Percentiles rank a stretch among this genome's conserved stretches.
phyloP scores from a whole-genome alignment of 37 sponge, comb jelly and placozoan species.

The Geodia barretti region DNA sequence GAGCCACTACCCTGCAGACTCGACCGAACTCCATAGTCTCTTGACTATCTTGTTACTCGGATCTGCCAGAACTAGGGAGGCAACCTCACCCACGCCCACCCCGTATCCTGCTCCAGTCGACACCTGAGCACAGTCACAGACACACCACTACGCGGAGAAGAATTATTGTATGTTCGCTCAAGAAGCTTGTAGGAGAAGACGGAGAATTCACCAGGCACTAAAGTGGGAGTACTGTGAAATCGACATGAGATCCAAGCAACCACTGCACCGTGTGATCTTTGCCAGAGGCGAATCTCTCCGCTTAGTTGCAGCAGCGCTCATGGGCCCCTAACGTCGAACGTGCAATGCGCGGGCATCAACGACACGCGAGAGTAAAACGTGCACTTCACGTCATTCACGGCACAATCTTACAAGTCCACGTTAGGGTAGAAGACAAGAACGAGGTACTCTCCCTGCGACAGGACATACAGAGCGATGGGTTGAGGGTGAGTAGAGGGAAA shows the following conservation, averaged over 20 bases:
- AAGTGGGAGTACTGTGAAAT: constrained; percentile 75
- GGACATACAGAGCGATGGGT: constrained; percentile 3
- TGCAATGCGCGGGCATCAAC: constrained; percentile 47
- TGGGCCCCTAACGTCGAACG: constrained; percentile 90
- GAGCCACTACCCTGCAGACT: constrained; percentile 58
- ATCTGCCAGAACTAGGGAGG: constrained; percentile 78
- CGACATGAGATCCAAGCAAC: constrained; percentile 69
- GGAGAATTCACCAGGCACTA: constrained; percentile 49
- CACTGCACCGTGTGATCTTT: constrained; percentile 61
- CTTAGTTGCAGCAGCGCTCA: constrained; percentile 85
- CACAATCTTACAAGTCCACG: constrained; percentile 90
- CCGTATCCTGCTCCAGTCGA: constrained; percentile 47
- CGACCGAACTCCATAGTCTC: constrained; percentile 72
- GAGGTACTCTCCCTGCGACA: constrained; percentile 79
- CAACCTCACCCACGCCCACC: constrained; percentile 73
- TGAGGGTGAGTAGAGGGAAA: constrained; percentile 2
- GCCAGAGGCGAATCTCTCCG: constrained; percentile 59
- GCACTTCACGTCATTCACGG: too few species aligned
- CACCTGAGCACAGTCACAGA: too few species aligned
- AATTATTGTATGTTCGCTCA: too few species aligned
- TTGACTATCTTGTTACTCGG: constrained; percentile 58
- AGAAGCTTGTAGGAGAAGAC: too few species aligned
- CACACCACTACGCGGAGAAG: too few species aligned
- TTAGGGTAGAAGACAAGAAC: constrained; percentile 87
- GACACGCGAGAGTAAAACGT: too few species aligned